Evolutionary conservation across 2,797 vertebrate species (phyloP).

Genomic region (Anguilla marmorata): DNA sequence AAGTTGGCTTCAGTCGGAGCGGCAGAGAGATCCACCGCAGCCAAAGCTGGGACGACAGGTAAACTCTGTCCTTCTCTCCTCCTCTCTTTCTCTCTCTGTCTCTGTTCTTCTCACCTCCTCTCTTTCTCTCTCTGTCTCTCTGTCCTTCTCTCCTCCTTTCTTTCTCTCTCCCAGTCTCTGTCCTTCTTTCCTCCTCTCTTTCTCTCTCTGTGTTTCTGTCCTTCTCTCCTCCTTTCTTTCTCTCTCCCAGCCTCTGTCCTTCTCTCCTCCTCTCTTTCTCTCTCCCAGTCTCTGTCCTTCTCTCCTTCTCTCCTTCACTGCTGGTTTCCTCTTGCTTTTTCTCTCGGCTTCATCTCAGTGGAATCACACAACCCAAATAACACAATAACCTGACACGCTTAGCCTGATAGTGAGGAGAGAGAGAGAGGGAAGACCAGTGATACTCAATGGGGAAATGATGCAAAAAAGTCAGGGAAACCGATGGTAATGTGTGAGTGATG

Average conservation of each 20-base stretch:
- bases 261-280: conserved; percentile 13
- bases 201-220: not conserved
- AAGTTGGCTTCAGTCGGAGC: conserved; percentile 80
- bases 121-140: not conserved
- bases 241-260: no score
- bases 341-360: not conserved
- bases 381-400: not conserved
- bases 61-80: not conserved
- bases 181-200: no score
- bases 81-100: not conserved
- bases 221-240: not conserved
- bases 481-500: not conserved
- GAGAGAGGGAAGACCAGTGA: no score
- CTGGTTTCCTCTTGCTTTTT: not conserved
- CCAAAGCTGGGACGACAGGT: conserved; percentile 95
- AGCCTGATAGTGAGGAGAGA: no score
- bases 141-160: not conserved
- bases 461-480: not conserved
- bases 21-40: conserved; percentile 87
- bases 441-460: not conserved
- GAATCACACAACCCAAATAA: not conserved
- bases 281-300: no score
- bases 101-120: not conserved
- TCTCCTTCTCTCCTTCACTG: no score
- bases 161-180: not conserved